A percentile compares a stretch with the other conserved stretches of the same genome.
phyloP scores from a whole-genome alignment of 2,113 vertebrate species.

The Phylloscopus whistleri region DNA sequence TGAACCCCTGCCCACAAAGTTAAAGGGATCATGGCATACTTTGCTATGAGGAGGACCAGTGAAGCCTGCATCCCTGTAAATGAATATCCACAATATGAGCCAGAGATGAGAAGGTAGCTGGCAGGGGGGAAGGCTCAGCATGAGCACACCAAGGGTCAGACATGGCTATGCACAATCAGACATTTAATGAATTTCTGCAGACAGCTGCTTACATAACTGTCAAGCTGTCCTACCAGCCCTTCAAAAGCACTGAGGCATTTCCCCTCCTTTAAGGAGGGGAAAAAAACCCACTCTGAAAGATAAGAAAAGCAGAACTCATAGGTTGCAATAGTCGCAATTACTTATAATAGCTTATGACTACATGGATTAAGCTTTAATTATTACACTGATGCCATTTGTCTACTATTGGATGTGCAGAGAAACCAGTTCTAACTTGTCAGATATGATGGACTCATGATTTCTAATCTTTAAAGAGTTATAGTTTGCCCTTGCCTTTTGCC shows the following conservation, averaged over 20 bases:
- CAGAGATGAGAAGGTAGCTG: not conserved
- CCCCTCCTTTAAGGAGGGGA: not conserved
- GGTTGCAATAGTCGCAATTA: not conserved
- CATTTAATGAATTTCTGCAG: slow-evolving; percentile 64
- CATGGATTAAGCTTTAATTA: slow-evolving; percentile 42
- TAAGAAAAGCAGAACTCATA: slow-evolving; percentile 6
- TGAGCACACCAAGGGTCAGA: slow-evolving; percentile 41
- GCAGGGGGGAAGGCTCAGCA: not conserved
- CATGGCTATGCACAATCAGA: slow-evolving; percentile 25
- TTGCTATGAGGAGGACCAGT: not conserved
- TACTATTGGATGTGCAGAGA: not conserved
- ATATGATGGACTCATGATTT: not conserved
- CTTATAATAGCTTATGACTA: slow-evolving; percentile 49
- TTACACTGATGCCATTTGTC: slow-evolving; percentile 27
- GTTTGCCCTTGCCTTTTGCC: slow-evolving; percentile 34
- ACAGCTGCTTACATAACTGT: slow-evolving; percentile 53
- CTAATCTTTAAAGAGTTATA: not conserved
- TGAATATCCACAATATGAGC: slow-evolving; percentile 22
- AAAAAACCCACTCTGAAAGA: not conserved
- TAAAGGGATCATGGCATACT: not conserved
- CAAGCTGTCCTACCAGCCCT: slow-evolving; percentile 30
- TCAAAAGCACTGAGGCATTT: slow-evolving; percentile 44
- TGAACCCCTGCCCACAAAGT: not conserved
- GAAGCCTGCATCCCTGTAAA: slow-evolving; percentile 3
- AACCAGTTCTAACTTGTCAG: slow-evolving; percentile 35